Evolutionary conservation across 2,888 invertebrate species (phyloP).

Genomic region (Ceratothoa steindachneri): DNA sequence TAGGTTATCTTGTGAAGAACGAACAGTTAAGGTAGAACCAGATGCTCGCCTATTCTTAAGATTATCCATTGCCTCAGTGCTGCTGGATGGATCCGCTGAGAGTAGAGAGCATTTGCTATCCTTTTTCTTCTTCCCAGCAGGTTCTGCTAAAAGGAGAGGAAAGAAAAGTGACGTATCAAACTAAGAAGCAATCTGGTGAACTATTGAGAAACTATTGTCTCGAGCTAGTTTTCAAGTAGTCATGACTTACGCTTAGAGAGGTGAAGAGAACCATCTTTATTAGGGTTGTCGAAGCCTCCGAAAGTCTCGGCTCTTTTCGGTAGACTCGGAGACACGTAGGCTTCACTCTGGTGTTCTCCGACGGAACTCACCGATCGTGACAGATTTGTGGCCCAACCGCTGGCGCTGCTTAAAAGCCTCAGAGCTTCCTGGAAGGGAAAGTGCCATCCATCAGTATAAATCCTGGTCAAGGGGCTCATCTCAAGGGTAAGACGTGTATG

Average conservation of each 20-base stretch:
- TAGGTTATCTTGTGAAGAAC: conserved; percentile 40
- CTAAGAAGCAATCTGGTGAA: not conserved
- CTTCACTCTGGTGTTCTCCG: conserved; percentile 82
- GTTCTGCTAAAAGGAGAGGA: conserved; percentile 1
- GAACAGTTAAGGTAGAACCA: conserved; percentile 29
- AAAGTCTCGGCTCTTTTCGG: conserved; percentile 94
- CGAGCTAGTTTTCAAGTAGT: too few species aligned
- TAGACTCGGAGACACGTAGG: conserved; percentile 77
- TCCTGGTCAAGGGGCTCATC: too few species aligned
- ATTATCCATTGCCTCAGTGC: conserved; percentile 29
- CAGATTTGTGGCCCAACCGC: conserved; percentile 64
- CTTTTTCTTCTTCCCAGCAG: conserved; percentile 42
- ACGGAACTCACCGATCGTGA: conserved; percentile 89
- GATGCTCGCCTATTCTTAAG: conserved; percentile 40
- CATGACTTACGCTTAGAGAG: conserved; percentile 44
- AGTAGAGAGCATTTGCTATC: conserved; percentile 34
- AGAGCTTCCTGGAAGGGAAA: conserved; percentile 33
- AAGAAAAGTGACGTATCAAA: not conserved
- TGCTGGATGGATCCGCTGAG: conserved; percentile 28
- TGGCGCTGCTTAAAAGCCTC: conserved; percentile 40
- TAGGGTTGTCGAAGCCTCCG: conserved; percentile 76
- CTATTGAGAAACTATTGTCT: too few species aligned
- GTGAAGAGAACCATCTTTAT: conserved; percentile 46
- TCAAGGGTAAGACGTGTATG: not conserved
- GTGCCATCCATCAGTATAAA: too few species aligned